Conservation (phyloP, 2,797 vertebrate species). For the Aeoliscus strigatus region DNA sequence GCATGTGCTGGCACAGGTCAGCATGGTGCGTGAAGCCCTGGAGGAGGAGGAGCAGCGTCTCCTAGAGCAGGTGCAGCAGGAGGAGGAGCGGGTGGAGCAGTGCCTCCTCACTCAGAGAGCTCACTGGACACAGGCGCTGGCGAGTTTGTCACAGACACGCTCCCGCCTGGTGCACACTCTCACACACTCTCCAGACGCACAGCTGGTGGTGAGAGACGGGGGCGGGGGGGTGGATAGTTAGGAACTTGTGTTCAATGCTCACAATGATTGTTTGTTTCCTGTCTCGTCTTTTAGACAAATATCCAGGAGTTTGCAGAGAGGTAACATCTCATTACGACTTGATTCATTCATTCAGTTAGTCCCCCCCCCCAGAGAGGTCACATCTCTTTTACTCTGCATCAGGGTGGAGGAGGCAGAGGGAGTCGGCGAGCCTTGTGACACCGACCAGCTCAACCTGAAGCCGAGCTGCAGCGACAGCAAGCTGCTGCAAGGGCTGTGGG, state of each 20-base stretch:
- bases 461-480: constrained; percentile 80
- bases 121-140: constrained; percentile 84
- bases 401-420: constrained; percentile 89
- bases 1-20: constrained; percentile 82
- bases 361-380: not conserved
- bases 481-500: constrained; percentile 85
- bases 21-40: constrained; percentile 75
- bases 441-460: constrained; percentile 86
- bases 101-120: constrained; percentile 87
- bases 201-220: constrained; percentile 79
- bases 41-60: constrained; percentile 90
- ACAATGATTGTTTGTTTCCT: constrained; percentile 18
- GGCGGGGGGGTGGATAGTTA: not conserved
- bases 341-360: not conserved
- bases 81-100: constrained; percentile 90
- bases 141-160: constrained; percentile 79
- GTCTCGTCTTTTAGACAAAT: constrained; percentile 70
- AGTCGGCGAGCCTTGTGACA: constrained; percentile 86
- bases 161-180: constrained; percentile 81
- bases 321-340: constrained; percentile 63
- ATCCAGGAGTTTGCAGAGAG: constrained; percentile 84
- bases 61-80: constrained; percentile 82
- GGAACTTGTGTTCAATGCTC: too few species aligned
- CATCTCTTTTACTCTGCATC: constrained; percentile 17
- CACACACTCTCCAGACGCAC: constrained; percentile 79